Evolutionary conservation across 2,113 vertebrate genomes (phyloP).

Genomic region (Pycnonotus jocosus): DNA sequence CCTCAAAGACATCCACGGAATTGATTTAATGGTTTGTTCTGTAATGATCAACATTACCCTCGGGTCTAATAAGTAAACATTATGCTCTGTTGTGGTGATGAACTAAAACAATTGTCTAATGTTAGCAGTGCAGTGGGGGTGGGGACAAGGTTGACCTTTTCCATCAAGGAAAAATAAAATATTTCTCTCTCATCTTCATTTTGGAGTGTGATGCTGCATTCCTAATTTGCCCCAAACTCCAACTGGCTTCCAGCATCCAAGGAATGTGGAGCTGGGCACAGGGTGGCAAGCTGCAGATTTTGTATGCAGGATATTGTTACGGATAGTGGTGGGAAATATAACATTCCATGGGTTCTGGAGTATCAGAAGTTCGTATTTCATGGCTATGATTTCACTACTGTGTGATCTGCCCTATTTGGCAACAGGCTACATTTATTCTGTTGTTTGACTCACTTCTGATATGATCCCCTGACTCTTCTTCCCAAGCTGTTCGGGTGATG

Average conservation of each 20-base stretch:
- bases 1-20: slow-evolving; percentile 58
- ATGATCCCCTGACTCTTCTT: neutral
- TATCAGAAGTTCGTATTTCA: neutral
- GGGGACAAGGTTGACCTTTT: slow-evolving; percentile 52
- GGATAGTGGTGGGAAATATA: slow-evolving; percentile 4
- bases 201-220: slow-evolving; percentile 31
- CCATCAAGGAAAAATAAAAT: slow-evolving; percentile 38
- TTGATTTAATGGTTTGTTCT: slow-evolving; percentile 67
- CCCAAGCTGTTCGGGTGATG: neutral
- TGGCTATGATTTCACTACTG: neutral
- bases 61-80: slow-evolving; percentile 65
- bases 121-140: slow-evolving; percentile 6
- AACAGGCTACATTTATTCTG: neutral
- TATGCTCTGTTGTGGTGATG: slow-evolving; percentile 59
- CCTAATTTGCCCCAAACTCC: slow-evolving; percentile 42
- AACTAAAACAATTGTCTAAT: slow-evolving; percentile 61
- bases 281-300: slow-evolving; percentile 26
- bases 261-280: slow-evolving; percentile 3
- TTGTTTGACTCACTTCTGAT: neutral
- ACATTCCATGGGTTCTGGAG: neutral
- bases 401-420: neutral
- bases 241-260: neutral
- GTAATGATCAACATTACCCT: slow-evolving; percentile 60
- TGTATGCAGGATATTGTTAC: neutral
- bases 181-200: slow-evolving; percentile 38